Conservation (phyloP, 2,113 vertebrate genomes). For the Entelurus aequoreus region DNA sequence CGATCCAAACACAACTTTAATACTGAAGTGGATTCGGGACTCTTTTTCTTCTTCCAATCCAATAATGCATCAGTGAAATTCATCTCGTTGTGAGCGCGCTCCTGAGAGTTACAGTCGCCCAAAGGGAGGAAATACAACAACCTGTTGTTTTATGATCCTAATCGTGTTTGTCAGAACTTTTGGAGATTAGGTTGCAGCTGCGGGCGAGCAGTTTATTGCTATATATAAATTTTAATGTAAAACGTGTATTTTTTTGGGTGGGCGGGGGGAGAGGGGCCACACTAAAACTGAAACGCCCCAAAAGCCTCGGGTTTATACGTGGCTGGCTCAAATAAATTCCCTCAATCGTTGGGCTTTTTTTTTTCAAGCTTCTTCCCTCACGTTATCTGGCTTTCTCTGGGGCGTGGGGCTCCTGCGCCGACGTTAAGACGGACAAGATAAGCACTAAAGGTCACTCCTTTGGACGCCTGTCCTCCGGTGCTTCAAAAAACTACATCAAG, state of each 20-base stretch:
- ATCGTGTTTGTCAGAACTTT: slow-evolving; percentile 37
- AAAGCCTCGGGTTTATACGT: not conserved
- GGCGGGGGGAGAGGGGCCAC: too few species aligned
- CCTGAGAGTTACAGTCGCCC: slow-evolving; percentile 22
- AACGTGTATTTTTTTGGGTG: not conserved
- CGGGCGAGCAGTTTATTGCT: slow-evolving; percentile 27
- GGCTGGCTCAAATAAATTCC: not conserved
- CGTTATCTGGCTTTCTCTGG: not conserved
- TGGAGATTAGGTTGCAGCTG: slow-evolving; percentile 14
- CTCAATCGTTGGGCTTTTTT: not conserved
- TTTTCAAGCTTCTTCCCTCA: not conserved
- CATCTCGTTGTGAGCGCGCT: slow-evolving; percentile 4
- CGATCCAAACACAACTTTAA: not conserved
- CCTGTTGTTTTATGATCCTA: slow-evolving; percentile 52
- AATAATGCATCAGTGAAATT: slow-evolving; percentile 29
- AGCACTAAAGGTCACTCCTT: not conserved
- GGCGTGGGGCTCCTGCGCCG: not conserved
- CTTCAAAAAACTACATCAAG: not conserved
- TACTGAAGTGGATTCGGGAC: slow-evolving; percentile 23
- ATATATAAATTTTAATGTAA: slow-evolving; percentile 31
- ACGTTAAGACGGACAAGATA: slow-evolving; percentile 6
- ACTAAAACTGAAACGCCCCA: not conserved
- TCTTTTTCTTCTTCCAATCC: slow-evolving; percentile 33
- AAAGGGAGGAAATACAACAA: slow-evolving; percentile 43
- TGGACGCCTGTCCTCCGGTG: slow-evolving; percentile 1